phyloP scores from a whole-genome alignment of 2,888 invertebrate genomes.

The Nebria brevicollis region DNA sequence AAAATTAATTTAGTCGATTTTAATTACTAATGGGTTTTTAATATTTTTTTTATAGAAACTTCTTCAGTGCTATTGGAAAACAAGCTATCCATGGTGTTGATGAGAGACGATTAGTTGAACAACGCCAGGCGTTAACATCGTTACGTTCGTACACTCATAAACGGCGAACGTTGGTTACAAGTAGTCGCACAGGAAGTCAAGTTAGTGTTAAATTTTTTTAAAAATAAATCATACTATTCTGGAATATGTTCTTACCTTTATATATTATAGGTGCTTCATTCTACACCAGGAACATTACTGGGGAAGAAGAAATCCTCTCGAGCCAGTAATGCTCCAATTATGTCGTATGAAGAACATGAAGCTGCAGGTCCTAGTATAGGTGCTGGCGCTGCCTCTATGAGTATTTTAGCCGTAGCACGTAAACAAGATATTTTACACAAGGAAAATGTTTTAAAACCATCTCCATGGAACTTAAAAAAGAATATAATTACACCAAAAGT shows the following conservation, averaged over 20 bases:
- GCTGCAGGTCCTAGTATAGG: slow-evolving; percentile 54
- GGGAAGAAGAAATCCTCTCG: slow-evolving; percentile 8
- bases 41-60: slow-evolving; percentile 68
- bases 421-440: slow-evolving; percentile 67
- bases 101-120: slow-evolving; percentile 69
- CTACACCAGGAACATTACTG: slow-evolving; percentile 22
- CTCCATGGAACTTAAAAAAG: slow-evolving; percentile 69
- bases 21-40: background rate
- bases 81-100: slow-evolving; percentile 73
- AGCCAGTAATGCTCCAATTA: slow-evolving; percentile 52
- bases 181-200: slow-evolving; percentile 64
- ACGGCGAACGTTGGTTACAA: slow-evolving; percentile 67
- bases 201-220: background rate
- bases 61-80: slow-evolving; percentile 76
- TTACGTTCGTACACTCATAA: slow-evolving; percentile 73
- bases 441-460: slow-evolving; percentile 78
- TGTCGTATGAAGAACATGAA: slow-evolving; percentile 59
- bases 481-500: slow-evolving; percentile 56
- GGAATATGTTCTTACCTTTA: background rate
- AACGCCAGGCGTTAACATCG: slow-evolving; percentile 80
- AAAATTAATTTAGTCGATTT: background rate
- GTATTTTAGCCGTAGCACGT: slow-evolving; percentile 69
- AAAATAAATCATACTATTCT: too few species aligned
- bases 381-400: slow-evolving; percentile 58
- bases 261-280: slow-evolving; percentile 22